phyloP scores from a whole-genome alignment of 2,797 vertebrate genomes.

The Valencia hispanica region DNA sequence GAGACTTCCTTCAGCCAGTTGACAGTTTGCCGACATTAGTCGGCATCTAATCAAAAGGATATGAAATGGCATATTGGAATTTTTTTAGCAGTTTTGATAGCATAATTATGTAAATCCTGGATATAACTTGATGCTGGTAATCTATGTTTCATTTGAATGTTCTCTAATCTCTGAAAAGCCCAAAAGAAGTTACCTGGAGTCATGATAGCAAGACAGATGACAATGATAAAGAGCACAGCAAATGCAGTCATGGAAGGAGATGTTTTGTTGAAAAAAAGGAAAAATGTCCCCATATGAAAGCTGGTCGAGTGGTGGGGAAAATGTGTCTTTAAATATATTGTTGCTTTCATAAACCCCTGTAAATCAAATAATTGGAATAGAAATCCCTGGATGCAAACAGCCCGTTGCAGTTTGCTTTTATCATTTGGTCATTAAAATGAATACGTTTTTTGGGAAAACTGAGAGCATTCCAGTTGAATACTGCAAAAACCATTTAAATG shows the following conservation, averaged over 20 bases:
- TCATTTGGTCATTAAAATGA: neutral
- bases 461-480: neutral
- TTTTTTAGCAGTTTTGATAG: too few relatives aligned
- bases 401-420: neutral
- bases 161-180: too few relatives aligned
- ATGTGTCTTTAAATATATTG: neutral
- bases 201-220: neutral
- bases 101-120: too few relatives aligned
- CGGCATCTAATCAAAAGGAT: too few relatives aligned
- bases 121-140: too few relatives aligned
- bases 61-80: too few relatives aligned
- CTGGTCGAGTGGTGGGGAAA: neutral
- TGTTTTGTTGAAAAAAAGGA: neutral
- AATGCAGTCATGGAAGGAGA: neutral
- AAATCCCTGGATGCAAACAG: neutral
- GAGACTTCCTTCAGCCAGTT: too few relatives aligned
- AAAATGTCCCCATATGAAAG: neutral
- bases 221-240: neutral
- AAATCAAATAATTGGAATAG: conserved; percentile 3
- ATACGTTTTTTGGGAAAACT: neutral
- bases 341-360: neutral
- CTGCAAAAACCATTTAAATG: neutral
- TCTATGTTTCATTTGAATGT: too few relatives aligned
- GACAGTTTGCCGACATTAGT: too few relatives aligned
- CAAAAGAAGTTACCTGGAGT: too few relatives aligned